Conservation (phyloP, 2,797 vertebrate species). For the Pangasius sanitwongsei region DNA sequence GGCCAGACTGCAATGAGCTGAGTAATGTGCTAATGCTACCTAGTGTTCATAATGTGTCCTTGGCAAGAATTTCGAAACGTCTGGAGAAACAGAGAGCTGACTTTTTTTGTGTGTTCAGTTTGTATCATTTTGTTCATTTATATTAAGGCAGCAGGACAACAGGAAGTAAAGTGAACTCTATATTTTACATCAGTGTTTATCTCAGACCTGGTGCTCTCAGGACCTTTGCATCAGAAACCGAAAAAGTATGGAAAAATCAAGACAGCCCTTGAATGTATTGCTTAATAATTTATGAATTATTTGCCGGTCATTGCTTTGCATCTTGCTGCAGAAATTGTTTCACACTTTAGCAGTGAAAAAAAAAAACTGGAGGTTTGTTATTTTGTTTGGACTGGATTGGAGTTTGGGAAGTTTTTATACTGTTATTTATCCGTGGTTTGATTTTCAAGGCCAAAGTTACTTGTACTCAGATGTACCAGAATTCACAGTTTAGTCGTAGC, state of each 20-base stretch:
- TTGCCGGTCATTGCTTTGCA: not conserved
- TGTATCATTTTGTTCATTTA: not conserved
- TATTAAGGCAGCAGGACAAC: no score
- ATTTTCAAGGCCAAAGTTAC: not conserved
- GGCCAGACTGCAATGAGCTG: conserved; percentile 19
- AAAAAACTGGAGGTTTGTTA: not conserved
- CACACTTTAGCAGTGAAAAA: not conserved
- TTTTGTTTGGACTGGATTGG: not conserved
- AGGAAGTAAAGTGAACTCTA: not conserved
- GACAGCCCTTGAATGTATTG: not conserved
- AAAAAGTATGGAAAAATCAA: no score
- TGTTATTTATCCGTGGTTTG: not conserved
- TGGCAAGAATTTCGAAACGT: not conserved
- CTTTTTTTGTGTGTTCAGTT: not conserved
- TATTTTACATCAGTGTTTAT: not conserved
- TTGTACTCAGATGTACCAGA: not conserved
- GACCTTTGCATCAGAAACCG: not conserved
- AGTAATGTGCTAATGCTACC: not conserved
- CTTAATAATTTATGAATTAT: not conserved
- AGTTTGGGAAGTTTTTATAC: not conserved
- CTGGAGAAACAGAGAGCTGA: not conserved
- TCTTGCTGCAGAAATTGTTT: not conserved
- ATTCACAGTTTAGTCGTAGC: not conserved
- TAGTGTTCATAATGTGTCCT: conserved; percentile 7
- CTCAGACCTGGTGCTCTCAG: not conserved